phyloP scores from a whole-genome alignment of 2,113 vertebrate species.

The Saccopteryx leptura region DNA sequence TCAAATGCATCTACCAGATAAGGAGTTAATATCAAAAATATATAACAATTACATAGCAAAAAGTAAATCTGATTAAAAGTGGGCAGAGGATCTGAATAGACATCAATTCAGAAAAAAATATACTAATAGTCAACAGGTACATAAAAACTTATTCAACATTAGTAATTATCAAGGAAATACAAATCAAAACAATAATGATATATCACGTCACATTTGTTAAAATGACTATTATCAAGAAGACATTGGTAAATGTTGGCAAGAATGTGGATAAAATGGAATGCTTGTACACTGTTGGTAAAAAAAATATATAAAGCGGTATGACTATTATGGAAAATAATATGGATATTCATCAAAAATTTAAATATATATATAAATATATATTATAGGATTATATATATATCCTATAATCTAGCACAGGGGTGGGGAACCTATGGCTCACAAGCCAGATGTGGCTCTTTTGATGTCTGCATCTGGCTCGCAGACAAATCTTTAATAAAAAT shows the following conservation, averaged over 20 bases:
- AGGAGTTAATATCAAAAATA: background rate
- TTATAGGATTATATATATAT: too few species aligned
- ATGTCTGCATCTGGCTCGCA: too few species aligned
- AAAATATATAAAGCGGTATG: background rate
- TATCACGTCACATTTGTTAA: background rate
- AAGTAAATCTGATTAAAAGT: background rate
- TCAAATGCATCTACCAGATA: background rate
- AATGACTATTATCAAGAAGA: background rate
- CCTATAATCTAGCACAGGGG: too few species aligned
- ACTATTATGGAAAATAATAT: background rate
- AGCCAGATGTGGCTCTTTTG: too few species aligned
- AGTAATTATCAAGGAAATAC: background rate
- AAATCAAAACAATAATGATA: background rate
- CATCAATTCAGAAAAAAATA: background rate
- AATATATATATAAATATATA: too few species aligned
- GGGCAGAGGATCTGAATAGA: background rate
- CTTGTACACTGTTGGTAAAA: background rate
- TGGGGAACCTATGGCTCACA: too few species aligned
- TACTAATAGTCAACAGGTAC: background rate
- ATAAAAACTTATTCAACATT: background rate
- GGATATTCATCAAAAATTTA: background rate
- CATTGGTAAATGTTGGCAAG: background rate
- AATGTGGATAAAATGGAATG: background rate
- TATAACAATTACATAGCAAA: background rate
- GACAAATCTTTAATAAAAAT: too few species aligned